Percentiles rank a stretch among this genome's conserved stretches.
Evolutionary conservation across 2,113 vertebrate genomes (phyloP).

Genomic region (Pachycephala philippinensis): DNA sequence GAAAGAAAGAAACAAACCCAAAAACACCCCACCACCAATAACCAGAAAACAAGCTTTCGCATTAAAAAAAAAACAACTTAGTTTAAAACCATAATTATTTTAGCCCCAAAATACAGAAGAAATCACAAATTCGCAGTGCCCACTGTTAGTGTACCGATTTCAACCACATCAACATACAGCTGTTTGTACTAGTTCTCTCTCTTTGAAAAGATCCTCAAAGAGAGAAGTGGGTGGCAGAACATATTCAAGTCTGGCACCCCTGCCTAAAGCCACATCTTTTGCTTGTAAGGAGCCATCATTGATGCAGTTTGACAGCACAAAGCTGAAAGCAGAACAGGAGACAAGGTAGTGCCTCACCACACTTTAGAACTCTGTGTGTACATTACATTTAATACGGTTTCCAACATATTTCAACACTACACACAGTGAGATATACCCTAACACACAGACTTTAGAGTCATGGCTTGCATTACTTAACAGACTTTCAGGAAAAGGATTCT

Average conservation of each 20-base stretch:
- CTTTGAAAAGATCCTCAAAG: background rate
- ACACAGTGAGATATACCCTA: background rate
- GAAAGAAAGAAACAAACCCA: background rate
- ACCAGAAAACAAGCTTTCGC: background rate
- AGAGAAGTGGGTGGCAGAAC: background rate
- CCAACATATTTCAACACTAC: background rate
- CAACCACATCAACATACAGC: background rate
- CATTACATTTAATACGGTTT: background rate
- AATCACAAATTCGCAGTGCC: background rate
- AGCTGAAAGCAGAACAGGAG: background rate
- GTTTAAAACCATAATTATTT: background rate
- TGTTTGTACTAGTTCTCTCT: background rate
- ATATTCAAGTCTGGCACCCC: background rate
- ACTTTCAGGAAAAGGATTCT: background rate
- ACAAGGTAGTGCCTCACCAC: background rate
- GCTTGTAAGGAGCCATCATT: background rate
- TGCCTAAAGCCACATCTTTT: background rate
- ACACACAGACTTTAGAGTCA: background rate
- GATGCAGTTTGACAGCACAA: background rate
- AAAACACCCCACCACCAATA: background rate
- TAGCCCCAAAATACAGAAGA: background rate
- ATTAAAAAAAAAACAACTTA: background rate
- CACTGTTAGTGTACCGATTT: background rate
- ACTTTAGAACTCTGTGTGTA: fast-evolving
- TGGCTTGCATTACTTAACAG: background rate